Base-by-base conservation (phyloP, 2,888 invertebrate genomes). In the Chelonus formosanus region DNA sequence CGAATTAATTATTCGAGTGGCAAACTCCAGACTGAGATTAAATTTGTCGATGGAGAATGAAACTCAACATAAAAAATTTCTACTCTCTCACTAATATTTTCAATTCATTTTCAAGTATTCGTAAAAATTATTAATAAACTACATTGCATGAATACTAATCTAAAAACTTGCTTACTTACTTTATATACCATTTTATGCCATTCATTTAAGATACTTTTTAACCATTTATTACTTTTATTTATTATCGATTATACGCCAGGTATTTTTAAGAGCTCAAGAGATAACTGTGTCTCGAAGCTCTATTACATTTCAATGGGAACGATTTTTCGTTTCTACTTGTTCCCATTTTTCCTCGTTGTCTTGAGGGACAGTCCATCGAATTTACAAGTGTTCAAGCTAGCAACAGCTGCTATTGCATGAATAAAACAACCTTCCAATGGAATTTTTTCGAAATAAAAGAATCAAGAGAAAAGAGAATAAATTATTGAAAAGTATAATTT, bases 1-100 rank as follows among this genome's bases (percentile, higher is more conserved):
- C 56, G 53, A 53, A 47, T 68, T 64, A 68, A 70, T 70, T 68
- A 68, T 68, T 67, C 63, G 7, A 44, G 55, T 34, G 31, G 60
- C 50, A 36, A 10, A 48, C 44, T 57, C 58, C 43, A 43, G 34
- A 40, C 34, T 62, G 60, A 64, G 56, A 67, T 67, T 67, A 67
- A 65, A 65, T 61, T 65, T 56, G 64, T 65, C 61, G 64, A 64
- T 67, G 50, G 60, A 57, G 60, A 43, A 47, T 36, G 48, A 34
- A 59, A 48, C 36, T 20, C 43, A 10, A 10, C 55, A 35, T 10
- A 36, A 55, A 55, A 40, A 55, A 40, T 20, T 55, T 55, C 43
- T 35, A 6, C 40, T 7, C 32, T 34, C 32, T 32, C 32, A 52
- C 52, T 32, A 52, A 52, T 32, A 52, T 52, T 52, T 8, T 52